Conservation (phyloP, 2,888 invertebrate genomes). For the Spodoptera littoralis region DNA sequence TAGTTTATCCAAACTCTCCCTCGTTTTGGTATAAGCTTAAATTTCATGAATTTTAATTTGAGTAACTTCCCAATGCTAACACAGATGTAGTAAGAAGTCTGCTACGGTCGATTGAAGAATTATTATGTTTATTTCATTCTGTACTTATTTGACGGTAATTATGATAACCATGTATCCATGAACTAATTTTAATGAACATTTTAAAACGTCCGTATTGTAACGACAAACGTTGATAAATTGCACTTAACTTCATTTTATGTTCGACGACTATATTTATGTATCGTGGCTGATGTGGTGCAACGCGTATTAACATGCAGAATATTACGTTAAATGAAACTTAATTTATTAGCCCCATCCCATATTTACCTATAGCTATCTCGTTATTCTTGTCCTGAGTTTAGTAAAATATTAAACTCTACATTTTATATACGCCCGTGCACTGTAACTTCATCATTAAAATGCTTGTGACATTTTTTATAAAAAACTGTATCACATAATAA, state of each 20-base stretch:
- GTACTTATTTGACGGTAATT: conserved; percentile 21
- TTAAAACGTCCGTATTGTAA: conserved; percentile 3
- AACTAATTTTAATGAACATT: conserved; percentile 18
- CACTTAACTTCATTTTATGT: conserved; percentile 23
- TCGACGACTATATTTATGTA: conserved; percentile 22
- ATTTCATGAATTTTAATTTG: conserved; percentile 48
- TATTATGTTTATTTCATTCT: conserved; percentile 14
- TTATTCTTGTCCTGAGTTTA: too few relatives aligned
- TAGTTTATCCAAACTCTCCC: conserved; percentile 46
- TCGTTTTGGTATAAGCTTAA: conserved; percentile 28
- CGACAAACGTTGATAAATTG: conserved; percentile 26
- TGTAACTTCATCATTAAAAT: too few relatives aligned
- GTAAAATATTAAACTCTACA: too few relatives aligned
- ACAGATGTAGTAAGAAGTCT: conserved; percentile 19
- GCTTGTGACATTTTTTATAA: too few relatives aligned
- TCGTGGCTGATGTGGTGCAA: conserved; percentile 24
- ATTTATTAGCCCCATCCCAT: conserved; percentile 17
- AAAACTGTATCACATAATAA: too few relatives aligned
- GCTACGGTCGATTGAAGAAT: conserved; percentile 16
- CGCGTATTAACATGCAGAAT: conserved; percentile 10
- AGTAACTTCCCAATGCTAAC: conserved; percentile 32
- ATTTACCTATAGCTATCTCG: too few relatives aligned
- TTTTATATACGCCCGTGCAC: too few relatives aligned
- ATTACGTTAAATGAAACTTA: conserved; percentile 13
- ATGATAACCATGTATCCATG: conserved; percentile 9